Base-by-base conservation (phyloP, 1,140 invertebrate species). In the Geopemphigus sp. region DNA sequence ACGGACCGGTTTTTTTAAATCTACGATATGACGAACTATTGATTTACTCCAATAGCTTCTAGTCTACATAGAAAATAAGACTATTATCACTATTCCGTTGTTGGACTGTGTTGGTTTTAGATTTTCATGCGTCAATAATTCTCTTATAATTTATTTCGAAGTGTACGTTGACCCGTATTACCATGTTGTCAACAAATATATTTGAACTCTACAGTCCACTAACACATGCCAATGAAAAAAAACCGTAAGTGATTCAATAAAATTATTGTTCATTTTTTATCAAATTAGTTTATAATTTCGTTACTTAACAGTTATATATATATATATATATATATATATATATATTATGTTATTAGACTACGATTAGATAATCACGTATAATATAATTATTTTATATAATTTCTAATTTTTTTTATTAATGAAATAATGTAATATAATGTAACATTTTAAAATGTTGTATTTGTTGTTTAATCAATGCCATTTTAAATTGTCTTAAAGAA, bases 141-240 rank as follows among this genome's bases (percentile, higher is more conserved):
- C 1, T 47, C 24, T 6, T 29, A 53, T 8, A 24, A 10, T 4
- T 39, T 39, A 39, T 39, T 47, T 26, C 22, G 64, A 2, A 15
- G 14, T 26, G 66, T 5, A 22, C 17, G 8, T 63, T 8, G 24
- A 50, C 10, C 17, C 3, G n/a, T 63, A 26, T 50, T 12, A 78
- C 74, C 12, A 78, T 78, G 74, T 22, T 22, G 22, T 47, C 74
- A 17, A 26, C 22, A 61, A 57, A 78, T n/a, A 61, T 61, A 63
- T 78, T 78, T 61, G 74, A 78, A 63, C 74, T 78, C 17, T 78
- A 47, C 57, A 78, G 22, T 45, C 39, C 56, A 50, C 22, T 61
- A 14, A 50, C 24, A 19, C 74, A 63, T 24, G 24, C 4, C 68
- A 12, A 63, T 26, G 22, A 63, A n/a, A 47, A 78, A 24, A 19